A percentile compares a stretch with the other conserved stretches of the same genome.
Evolutionary conservation across 92 coral and sea anemone genomes (phyloP).

Genomic region (Actinernus sp.): DNA sequence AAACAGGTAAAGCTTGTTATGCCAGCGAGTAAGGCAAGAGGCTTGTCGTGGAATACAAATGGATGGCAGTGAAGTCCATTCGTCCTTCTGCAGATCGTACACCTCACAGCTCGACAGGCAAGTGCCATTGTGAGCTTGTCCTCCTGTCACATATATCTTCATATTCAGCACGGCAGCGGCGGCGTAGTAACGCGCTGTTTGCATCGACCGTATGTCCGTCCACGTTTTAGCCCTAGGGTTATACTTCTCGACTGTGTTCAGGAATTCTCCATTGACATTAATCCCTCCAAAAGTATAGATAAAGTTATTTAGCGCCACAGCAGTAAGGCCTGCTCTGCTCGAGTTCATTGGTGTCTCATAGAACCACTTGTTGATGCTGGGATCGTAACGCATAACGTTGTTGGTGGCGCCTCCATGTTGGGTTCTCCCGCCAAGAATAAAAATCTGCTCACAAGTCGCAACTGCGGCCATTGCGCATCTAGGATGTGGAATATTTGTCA

Average conservation of each 20-base stretch:
- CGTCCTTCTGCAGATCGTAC: conserved; percentile 46
- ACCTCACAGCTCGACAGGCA: conserved; percentile 68
- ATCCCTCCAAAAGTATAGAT: conserved; percentile 68
- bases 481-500: conserved; percentile 62
- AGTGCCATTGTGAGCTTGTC: conserved; percentile 57
- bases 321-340: conserved; percentile 65
- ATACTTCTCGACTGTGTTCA: conserved; percentile 64
- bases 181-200: conserved; percentile 66
- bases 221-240: conserved; percentile 49
- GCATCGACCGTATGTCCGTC: conserved; percentile 62
- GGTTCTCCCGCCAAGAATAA: conserved; percentile 77
- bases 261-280: conserved; percentile 61
- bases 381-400: conserved; percentile 71
- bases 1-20: conserved; percentile 65
- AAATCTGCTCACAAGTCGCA: conserved; percentile 57
- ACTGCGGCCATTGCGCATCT: conserved; percentile 73
- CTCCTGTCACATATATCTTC: conserved; percentile 78
- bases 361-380: conserved; percentile 64
- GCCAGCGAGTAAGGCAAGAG: conserved; percentile 64
- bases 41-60: conserved; percentile 59
- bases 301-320: conserved; percentile 42
- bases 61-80: conserved; percentile 59
- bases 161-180: conserved; percentile 67
- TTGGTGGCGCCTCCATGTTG: conserved; percentile 66
- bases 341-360: conserved; percentile 62